Evolutionary conservation across 2,888 invertebrate species (phyloP), one percentile per base, ranked within the genome.

Genomic region (Ommatoiulus sabulosus): DNA sequence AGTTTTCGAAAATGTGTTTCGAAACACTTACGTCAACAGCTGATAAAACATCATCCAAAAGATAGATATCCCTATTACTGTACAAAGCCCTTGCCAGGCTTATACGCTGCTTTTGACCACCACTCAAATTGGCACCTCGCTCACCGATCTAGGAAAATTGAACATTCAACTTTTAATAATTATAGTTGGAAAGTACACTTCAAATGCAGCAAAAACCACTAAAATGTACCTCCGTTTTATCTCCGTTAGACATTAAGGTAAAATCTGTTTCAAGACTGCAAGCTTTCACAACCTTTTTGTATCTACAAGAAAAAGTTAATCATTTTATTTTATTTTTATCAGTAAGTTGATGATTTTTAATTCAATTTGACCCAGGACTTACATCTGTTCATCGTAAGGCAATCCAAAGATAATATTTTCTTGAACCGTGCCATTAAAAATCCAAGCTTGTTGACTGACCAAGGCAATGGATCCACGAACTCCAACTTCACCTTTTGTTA

Each of bases 41-140:
- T 88, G 94, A 94, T 89, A 95, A 91, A 44, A 94, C 93, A 91
- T 95, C 94, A 91, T 95, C 95, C 52, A 95, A 91, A 17, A 95
- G 92, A 90, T 94, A 94, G 89, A 95, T 93, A 88, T 94, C 91
- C 48, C 91, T 90, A 57, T 91, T 90, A 89, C 92, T 90, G 91
- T 94, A 95, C 17, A 94, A 91, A 0, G 94, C 94, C 91, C 95
- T 92, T 0, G 95, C 95, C 8, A 95, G 91, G 0, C 94, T 93
- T 80, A 95, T 91, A 89, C 94, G 92, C 87, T 94, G 94, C 88
- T 94, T 94, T 90, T 95, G 94, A 4, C 94, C 94, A 15, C 94
- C 94, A 35, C 92, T 92, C 3, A 93, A 44, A 92, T 93, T 91
- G 86, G 92, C 87, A 93, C 92, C 93, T 92, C 92, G 91, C 90